Conservation (phyloP, 2,888 invertebrate genomes). For the Drosophila paramelanica region DNA sequence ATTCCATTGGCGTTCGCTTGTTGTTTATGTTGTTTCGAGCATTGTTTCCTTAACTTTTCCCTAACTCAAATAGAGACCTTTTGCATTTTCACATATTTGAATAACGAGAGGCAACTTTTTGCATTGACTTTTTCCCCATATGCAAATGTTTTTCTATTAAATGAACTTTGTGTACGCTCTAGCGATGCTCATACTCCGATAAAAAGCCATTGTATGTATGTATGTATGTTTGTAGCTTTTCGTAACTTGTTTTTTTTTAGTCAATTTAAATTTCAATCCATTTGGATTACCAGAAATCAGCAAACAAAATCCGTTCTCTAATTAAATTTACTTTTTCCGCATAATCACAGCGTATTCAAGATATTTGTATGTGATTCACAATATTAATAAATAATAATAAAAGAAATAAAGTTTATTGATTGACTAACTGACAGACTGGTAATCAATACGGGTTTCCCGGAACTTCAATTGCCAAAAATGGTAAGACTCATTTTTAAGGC, state of each 20-base stretch:
- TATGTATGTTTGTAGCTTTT: neutral
- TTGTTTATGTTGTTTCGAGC: slow-evolving; percentile 63
- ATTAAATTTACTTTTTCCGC: no score
- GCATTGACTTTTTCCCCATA: slow-evolving; percentile 60
- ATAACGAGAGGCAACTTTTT: slow-evolving; percentile 49
- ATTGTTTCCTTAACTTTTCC: slow-evolving; percentile 70
- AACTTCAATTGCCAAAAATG: no score
- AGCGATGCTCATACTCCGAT: neutral
- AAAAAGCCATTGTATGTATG: slow-evolving; percentile 10
- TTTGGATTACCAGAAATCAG: no score
- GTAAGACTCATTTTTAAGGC: no score
- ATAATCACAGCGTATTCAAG: no score
- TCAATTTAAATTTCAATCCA: no score
- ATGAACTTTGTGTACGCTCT: slow-evolving; percentile 34
- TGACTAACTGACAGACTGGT: no score
- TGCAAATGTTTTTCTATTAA: slow-evolving; percentile 71
- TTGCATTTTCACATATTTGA: slow-evolving; percentile 24
- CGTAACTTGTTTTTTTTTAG: slow-evolving; percentile 3
- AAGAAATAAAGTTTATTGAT: no score
- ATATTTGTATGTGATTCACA: no score
- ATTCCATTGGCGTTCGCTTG: slow-evolving; percentile 68
- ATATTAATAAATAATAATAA: no score
- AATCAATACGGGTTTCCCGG: no score
- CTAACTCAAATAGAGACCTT: slow-evolving; percentile 43
- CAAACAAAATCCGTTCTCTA: no score